Percentiles rank a stretch among this genome's conserved stretches.
phyloP scores from a whole-genome alignment of 1,140 invertebrate genomes.

The Panagrolaimus sp. region DNA sequence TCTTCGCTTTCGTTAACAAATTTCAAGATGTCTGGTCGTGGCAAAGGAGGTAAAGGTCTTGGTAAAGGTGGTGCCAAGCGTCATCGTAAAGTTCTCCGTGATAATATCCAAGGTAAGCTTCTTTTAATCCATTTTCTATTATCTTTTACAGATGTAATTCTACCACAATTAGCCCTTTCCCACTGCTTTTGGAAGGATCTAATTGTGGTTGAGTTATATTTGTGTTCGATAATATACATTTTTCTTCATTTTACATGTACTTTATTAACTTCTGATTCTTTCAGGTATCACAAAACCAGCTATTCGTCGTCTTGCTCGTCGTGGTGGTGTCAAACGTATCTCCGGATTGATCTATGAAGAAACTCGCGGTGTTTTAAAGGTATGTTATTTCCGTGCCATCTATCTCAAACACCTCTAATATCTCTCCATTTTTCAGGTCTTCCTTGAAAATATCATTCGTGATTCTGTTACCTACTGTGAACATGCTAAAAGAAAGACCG shows the following conservation, averaged over 20 bases:
- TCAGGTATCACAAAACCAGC: constrained; percentile 69
- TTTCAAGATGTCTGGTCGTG: constrained; percentile 12
- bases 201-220: too few relatives aligned
- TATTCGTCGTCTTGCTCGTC: constrained; percentile 68
- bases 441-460: constrained; percentile 74
- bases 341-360: constrained; percentile 71
- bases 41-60: constrained; percentile 65
- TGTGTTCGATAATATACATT: too few relatives aligned
- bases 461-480: constrained; percentile 78
- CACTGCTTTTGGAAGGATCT: too few relatives aligned
- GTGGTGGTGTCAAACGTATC: constrained; percentile 73
- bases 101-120: constrained; percentile 75
- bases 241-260: too few relatives aligned
- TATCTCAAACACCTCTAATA: too few relatives aligned
- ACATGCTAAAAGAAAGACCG: constrained; percentile 75
- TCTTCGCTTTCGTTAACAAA: neutral
- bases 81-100: constrained; percentile 67
- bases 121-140: too few relatives aligned
- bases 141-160: too few relatives aligned
- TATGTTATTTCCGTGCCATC: constrained; percentile 63
- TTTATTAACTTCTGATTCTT: too few relatives aligned
- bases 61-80: constrained; percentile 71
- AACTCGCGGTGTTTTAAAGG: constrained; percentile 49
- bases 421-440: constrained; percentile 51
- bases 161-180: too few relatives aligned